These are phyloP conservation scores for Chiloscyllium punctatum DNA, from an alignment of 2,797 vertebrate genomes.

Conservation along the genomic window DNA sequence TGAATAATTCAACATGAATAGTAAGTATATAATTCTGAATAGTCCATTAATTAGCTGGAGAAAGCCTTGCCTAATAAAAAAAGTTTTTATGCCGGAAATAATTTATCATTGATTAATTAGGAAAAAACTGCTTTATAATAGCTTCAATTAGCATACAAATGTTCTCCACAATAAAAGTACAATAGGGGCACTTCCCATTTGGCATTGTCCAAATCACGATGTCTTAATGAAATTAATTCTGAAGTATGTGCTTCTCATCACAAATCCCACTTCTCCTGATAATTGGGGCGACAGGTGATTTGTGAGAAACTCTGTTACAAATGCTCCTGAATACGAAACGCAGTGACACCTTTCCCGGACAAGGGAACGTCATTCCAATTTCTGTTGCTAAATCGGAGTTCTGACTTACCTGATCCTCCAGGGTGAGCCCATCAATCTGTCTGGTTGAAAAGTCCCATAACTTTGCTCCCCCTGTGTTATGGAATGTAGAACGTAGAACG, in stretches of 20 bases:
- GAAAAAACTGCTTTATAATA: constrained; percentile 39
- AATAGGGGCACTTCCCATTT: not conserved
- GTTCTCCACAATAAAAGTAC: constrained; percentile 25
- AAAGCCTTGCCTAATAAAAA: not conserved
- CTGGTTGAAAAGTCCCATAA: not conserved
- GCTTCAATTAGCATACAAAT: constrained; percentile 35
- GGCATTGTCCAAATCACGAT: constrained; percentile 1
- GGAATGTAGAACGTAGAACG: too few species aligned
- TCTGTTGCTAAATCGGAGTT: fast-evolving
- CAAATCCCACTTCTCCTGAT: not conserved
- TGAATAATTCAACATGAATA: constrained; percentile 11
- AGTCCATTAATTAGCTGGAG: constrained; percentile 19
- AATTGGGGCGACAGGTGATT: not conserved
- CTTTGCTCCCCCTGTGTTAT: not conserved
- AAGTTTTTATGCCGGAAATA: constrained; percentile 37
- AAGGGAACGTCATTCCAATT: not conserved
- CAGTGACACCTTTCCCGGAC: not conserved
- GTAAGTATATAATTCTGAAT: not conserved
- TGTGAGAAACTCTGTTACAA: not conserved
- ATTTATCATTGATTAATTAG: constrained; percentile 39
- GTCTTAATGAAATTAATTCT: constrained; percentile 32
- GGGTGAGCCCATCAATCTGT: not conserved
- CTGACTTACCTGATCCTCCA: not conserved
- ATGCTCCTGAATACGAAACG: not conserved
- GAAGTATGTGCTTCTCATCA: not conserved